phyloP scores from a whole-genome alignment of 2,888 invertebrate species.

The Julus scandinavius region DNA sequence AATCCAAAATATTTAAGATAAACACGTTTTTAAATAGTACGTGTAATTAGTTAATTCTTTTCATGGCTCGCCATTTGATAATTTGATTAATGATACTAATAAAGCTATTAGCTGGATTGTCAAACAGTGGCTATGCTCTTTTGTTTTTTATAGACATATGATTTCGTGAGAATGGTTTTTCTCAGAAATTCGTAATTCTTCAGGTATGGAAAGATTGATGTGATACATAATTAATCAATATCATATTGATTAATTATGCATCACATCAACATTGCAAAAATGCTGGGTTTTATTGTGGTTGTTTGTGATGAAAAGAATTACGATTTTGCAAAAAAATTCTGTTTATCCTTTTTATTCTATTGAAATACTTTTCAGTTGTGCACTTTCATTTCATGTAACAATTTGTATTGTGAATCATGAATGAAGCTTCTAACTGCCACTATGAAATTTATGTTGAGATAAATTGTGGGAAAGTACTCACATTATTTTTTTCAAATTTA shows the following conservation, averaged over 20 bases:
- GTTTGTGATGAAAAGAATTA: too few species aligned
- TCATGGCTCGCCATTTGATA: neutral
- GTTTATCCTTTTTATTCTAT: too few species aligned
- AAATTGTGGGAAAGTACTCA: constrained; percentile 24
- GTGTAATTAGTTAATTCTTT: neutral
- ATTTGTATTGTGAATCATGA: neutral
- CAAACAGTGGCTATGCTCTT: too few species aligned
- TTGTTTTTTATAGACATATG: too few species aligned
- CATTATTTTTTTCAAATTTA: neutral
- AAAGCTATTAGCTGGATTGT: neutral
- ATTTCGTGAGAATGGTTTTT: too few species aligned
- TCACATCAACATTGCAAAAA: too few species aligned
- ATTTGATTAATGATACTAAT: neutral
- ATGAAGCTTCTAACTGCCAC: neutral
- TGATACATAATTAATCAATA: too few species aligned
- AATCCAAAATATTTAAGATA: neutral
- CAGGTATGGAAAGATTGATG: too few species aligned
- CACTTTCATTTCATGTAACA: neutral
- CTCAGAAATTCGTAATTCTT: too few species aligned
- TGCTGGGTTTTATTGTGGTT: too few species aligned
- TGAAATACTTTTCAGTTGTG: neutral
- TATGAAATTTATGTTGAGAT: neutral
- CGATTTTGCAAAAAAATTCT: too few species aligned
- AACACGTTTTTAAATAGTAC: neutral
- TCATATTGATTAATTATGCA: too few species aligned